phyloP scores from a whole-genome alignment of 2,113 vertebrate species.

The Orthonyx spaldingii region DNA sequence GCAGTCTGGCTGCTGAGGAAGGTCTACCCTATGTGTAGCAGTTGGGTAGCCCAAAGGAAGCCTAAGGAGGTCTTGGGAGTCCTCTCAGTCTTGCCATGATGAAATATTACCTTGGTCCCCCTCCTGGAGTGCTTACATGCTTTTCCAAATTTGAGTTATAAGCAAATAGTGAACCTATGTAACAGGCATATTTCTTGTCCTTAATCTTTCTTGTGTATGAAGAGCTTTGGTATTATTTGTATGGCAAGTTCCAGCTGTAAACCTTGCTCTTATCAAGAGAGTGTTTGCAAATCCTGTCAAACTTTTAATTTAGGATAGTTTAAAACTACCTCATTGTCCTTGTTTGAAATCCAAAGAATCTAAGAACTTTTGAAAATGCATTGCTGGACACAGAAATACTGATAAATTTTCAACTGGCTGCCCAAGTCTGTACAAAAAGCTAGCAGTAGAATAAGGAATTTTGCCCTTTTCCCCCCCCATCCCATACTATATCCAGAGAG shows the following conservation, averaged over 20 bases:
- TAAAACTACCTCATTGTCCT: neutral
- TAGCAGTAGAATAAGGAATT: neutral
- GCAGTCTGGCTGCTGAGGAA: neutral
- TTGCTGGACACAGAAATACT: neutral
- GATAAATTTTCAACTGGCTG: neutral
- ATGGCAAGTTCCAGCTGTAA: slow-evolving; percentile 1
- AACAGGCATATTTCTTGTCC: neutral
- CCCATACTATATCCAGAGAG: neutral
- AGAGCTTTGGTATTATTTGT: neutral
- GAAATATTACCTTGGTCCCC: neutral
- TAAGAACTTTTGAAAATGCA: neutral
- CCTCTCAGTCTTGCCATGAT: neutral
- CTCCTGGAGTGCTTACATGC: neutral
- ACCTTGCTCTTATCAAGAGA: neutral
- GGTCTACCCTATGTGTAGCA: neutral
- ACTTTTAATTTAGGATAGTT: neutral
- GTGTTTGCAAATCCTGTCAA: neutral
- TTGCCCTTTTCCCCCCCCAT: neutral
- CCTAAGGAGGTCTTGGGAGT: neutral
- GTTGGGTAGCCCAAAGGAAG: neutral
- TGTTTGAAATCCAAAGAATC: neutral
- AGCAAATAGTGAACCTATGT: neutral
- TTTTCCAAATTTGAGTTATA: neutral
- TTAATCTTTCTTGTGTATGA: neutral
- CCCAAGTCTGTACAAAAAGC: neutral